Conservation (phyloP, 1,140 invertebrate species). For the Dinoponera quadriceps region DNA sequence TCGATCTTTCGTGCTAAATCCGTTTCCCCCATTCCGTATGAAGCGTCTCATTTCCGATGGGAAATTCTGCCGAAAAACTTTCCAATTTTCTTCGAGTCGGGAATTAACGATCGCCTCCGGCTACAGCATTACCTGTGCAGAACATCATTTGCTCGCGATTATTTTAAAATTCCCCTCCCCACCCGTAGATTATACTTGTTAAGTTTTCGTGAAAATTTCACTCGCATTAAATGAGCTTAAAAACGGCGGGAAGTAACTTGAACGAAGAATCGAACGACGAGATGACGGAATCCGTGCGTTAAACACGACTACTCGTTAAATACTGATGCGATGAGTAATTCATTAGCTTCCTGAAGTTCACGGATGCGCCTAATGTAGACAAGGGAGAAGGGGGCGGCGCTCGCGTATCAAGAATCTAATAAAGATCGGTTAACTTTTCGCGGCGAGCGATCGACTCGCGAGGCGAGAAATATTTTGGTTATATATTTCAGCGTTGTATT, state of each 20-base stretch:
- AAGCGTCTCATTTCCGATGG: not conserved
- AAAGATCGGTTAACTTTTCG: not conserved
- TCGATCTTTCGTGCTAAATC: not conserved
- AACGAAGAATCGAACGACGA: not conserved
- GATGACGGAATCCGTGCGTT: not conserved
- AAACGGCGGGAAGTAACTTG: not conserved
- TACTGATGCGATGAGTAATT: not conserved
- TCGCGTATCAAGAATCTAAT: not conserved
- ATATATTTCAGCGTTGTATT: constrained; percentile 11
- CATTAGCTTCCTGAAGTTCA: not conserved
- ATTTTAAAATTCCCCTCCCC: constrained; percentile 8
- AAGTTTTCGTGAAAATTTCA: constrained; percentile 30
- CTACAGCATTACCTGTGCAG: not conserved
- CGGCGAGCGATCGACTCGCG: not conserved
- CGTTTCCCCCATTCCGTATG: not conserved
- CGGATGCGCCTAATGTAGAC: not conserved
- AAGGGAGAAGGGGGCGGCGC: not conserved
- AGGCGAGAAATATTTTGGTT: not conserved
- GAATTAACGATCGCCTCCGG: not conserved
- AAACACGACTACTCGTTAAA: not conserved
- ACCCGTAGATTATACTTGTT: not conserved
- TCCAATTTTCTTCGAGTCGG: not conserved
- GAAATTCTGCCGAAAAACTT: not conserved
- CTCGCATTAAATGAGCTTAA: not conserved
- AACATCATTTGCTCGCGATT: not conserved